Evolutionary conservation across 2,888 invertebrate genomes (phyloP).

Genomic region (Papilio gigon): DNA sequence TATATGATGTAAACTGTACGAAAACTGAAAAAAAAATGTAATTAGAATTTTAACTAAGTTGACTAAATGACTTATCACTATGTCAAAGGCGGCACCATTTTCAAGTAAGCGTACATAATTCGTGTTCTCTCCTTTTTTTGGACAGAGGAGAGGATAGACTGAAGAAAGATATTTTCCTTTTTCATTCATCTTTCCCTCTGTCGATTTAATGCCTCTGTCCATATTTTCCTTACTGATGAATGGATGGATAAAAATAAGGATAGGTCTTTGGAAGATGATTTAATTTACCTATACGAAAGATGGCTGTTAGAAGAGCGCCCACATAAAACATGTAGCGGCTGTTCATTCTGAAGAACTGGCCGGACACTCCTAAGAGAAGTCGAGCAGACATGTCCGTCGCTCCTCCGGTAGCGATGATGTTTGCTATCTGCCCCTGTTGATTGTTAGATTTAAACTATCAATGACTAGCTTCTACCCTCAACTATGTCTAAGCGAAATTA

Average conservation of each 20-base stretch:
- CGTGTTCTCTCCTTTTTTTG: background rate
- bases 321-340: slow-evolving; percentile 83
- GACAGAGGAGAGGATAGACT: background rate
- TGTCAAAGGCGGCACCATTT: too few relatives aligned
- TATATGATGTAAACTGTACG: slow-evolving; percentile 78
- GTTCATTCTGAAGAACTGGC: slow-evolving; percentile 80
- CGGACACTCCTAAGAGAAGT: slow-evolving; percentile 81
- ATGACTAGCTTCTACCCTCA: too few relatives aligned
- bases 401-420: slow-evolving; percentile 83
- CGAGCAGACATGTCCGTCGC: slow-evolving; percentile 84
- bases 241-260: background rate
- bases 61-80: background rate
- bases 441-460: slow-evolving; percentile 24
- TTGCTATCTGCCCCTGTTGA: slow-evolving; percentile 78
- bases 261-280: background rate
- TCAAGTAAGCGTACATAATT: too few relatives aligned
- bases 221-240: background rate
- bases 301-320: slow-evolving; percentile 80
- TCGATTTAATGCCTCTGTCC: too few relatives aligned
- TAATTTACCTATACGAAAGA: slow-evolving; percentile 82
- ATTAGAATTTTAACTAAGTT: too few relatives aligned
- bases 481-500: too few relatives aligned
- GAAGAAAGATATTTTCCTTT: background rate
- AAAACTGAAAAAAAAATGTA: slow-evolving; percentile 75
- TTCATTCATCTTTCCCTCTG: too few relatives aligned